Evolutionary conservation across 2,113 vertebrate species (phyloP).

Genomic region (Dasyornis broadbenti): DNA sequence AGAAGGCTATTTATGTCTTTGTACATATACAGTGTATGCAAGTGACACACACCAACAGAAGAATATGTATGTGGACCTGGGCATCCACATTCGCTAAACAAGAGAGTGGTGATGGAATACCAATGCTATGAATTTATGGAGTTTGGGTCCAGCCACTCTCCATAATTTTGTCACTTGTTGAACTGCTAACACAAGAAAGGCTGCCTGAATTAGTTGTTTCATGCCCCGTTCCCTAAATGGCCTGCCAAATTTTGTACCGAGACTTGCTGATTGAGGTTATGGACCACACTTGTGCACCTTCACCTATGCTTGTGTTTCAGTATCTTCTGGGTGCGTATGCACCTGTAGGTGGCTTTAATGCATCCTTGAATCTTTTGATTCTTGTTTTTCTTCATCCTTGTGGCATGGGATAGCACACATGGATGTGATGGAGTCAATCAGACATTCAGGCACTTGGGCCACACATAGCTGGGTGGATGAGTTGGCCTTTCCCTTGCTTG

Average conservation of each 20-base stretch:
- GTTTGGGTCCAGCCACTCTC: neutral
- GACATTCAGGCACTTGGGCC: neutral
- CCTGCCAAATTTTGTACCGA: neutral
- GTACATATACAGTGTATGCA: neutral
- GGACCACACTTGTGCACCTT: neutral
- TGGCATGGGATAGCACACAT: neutral
- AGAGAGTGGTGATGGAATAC: neutral
- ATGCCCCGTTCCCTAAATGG: neutral
- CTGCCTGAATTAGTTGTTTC: neutral
- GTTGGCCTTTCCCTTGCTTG: neutral
- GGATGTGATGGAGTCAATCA: neutral
- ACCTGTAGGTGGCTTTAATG: neutral
- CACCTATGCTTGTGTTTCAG: neutral
- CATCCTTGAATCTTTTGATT: neutral
- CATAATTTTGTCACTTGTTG: neutral
- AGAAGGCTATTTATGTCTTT: neutral
- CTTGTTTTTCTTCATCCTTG: neutral
- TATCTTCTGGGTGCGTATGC: neutral
- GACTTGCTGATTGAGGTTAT: accelerated
- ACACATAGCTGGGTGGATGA: neutral
- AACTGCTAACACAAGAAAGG: neutral
- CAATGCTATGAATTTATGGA: neutral
- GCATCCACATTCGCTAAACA: accelerated
- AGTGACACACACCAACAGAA: neutral
- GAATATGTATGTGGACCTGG: neutral